Conservation (phyloP, 2,113 vertebrate genomes). For the Bos javanicus region DNA sequence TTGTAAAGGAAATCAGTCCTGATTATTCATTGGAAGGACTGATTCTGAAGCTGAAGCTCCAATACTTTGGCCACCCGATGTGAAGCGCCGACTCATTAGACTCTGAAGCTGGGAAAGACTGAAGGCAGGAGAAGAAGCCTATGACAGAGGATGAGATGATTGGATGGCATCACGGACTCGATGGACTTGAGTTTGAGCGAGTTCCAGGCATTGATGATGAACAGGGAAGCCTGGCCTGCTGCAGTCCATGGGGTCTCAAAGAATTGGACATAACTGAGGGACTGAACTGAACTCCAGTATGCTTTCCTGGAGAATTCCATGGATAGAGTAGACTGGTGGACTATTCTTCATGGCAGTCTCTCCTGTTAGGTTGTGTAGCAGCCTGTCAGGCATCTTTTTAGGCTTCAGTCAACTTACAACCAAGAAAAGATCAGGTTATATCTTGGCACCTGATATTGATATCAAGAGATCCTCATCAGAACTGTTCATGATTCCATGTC, state of each 20-base stretch:
- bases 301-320: neutral
- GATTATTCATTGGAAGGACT: neutral
- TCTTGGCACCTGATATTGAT: neutral
- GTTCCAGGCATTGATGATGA: rapidly evolving
- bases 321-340: neutral
- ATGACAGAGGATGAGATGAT: neutral
- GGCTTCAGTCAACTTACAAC: neutral
- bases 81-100: rapidly evolving
- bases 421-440: neutral
- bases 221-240: neutral
- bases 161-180: neutral
- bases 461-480: neutral
- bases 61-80: rapidly evolving
- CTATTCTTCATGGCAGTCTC: neutral
- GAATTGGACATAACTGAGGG: neutral
- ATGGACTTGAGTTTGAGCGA: neutral
- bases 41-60: neutral
- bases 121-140: neutral
- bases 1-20: neutral
- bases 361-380: neutral
- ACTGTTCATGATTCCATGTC: neutral
- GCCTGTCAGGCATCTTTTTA: neutral
- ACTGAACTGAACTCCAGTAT: neutral
- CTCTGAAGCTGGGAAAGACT: neutral
- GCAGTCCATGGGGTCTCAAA: neutral